A percentile compares a stretch with the other conserved stretches of the same genome.
Conservation (phyloP, 1,140 invertebrate species). For the Drosophila auraria region DNA sequence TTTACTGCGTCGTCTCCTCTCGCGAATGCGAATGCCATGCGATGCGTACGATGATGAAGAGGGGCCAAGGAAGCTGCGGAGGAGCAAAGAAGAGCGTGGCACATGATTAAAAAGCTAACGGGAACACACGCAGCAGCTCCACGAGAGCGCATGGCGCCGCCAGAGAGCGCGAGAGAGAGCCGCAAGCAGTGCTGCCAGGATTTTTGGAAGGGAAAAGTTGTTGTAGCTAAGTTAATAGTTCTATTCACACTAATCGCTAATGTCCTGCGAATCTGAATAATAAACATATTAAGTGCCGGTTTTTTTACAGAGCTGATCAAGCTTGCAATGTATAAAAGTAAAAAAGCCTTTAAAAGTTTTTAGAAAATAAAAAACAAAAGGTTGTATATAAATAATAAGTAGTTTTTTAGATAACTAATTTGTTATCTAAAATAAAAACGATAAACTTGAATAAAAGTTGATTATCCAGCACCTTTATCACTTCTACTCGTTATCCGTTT, state of each 20-base stretch:
- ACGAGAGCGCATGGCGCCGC: slow-evolving; percentile 31
- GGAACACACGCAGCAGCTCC: slow-evolving; percentile 12
- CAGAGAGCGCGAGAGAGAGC: background rate
- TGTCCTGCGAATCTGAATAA: too few species aligned
- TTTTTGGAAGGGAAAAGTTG: background rate
- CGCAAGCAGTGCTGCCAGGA: slow-evolving; percentile 7
- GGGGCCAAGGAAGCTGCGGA: slow-evolving; percentile 21
- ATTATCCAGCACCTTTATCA: background rate
- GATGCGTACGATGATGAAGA: slow-evolving; percentile 18
- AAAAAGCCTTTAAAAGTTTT: background rate
- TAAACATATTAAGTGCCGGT: background rate
- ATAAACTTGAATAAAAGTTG: background rate
- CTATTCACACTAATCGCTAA: background rate
- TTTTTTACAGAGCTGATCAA: background rate
- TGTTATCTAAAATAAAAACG: background rate
- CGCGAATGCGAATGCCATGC: slow-evolving; percentile 32
- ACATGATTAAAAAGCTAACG: slow-evolving; percentile 51
- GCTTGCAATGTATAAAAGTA: background rate
- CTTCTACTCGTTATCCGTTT: background rate
- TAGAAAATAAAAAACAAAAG: background rate
- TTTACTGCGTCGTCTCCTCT: slow-evolving; percentile 32
- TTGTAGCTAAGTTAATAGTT: background rate
- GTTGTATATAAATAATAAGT: too few species aligned
- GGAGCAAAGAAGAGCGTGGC: slow-evolving; percentile 25
- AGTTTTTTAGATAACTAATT: too few species aligned